Evolutionary conservation across 2,888 invertebrate species (phyloP), one percentile per base, ranked within the genome.

Genomic region (Caenorhabditis wallacei): DNA sequence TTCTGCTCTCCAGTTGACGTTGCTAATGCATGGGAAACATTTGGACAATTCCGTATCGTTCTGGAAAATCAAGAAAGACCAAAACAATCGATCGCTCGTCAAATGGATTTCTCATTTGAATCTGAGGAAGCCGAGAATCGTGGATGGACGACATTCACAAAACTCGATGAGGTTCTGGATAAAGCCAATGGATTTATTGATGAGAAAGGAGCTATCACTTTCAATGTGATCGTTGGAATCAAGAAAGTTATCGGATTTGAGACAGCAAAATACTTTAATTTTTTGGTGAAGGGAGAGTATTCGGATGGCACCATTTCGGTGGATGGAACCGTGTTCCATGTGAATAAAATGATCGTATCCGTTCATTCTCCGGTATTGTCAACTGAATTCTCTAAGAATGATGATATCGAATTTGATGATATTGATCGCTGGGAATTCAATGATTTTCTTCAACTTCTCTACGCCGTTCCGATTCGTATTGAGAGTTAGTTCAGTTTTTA

Each of bases 401-500:
- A 48, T 16, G 48, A 63, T 0, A 37, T 75, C 24, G 18, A 18
- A 16, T 37, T 76, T 11, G 26, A 76, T 0, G 43, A 76, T n/a
- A 43, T 69, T 16, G 57, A 68, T 16, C 18, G 37, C n/a, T n/a
- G 46, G 4, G 76, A 76, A 22, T 68, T 76, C 53, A 26, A 57
- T 11, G 59, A 59, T 26, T 76, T 69, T 22, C 53, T 76, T 13
- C 76, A 76, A 24, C 1, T 76, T 7, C 53, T 76, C 35, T 76
- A 76, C 40, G 68, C 53, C n/a, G 61, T 76, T 40, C 61, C 76
- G 26, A 26, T 76, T 53, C 68, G 76, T 7, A 68, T 76, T 54
- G 43, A 53, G 1, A 48, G 75, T 75, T 11, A 26, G 74, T 54
- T 40, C 13, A 40, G 40, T 40, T 13, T 35, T 35, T 11, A 18